Evolutionary conservation across 1,140 invertebrate species (phyloP).

Genomic region (Lordiphosa mommai): DNA sequence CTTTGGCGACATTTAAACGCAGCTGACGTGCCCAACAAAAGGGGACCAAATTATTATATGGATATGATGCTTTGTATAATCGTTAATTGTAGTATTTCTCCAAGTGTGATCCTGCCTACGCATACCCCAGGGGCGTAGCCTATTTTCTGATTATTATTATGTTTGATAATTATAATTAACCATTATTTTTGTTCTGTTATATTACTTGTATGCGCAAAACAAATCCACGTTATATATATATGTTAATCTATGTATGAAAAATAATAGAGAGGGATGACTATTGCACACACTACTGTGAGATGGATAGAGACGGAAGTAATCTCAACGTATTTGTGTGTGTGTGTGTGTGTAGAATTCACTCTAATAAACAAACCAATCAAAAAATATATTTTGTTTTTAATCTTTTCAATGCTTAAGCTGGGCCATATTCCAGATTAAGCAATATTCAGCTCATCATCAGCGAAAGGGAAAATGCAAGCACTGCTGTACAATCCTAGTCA

Average conservation of each 20-base stretch:
- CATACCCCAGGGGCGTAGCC: slow-evolving; percentile 25
- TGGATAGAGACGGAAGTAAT: too few relatives aligned
- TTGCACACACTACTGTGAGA: too few relatives aligned
- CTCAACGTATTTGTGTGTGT: too few relatives aligned
- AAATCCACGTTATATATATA: slow-evolving; percentile 22
- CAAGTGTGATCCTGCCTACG: slow-evolving; percentile 51
- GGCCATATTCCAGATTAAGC: too few relatives aligned
- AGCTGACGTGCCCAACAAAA: not conserved
- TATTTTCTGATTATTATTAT: slow-evolving; percentile 43
- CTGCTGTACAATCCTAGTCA: too few relatives aligned
- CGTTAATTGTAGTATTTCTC: slow-evolving; percentile 47
- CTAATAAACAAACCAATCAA: too few relatives aligned
- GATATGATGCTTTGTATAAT: slow-evolving; percentile 21
- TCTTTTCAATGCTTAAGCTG: too few relatives aligned
- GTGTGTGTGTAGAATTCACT: too few relatives aligned
- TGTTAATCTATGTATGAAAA: not conserved
- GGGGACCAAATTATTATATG: slow-evolving; percentile 33
- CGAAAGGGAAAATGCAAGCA: too few relatives aligned
- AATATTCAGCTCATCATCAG: too few relatives aligned
- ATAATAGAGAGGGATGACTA: too few relatives aligned
- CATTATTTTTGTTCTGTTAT: slow-evolving; percentile 44
- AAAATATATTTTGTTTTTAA: too few relatives aligned
- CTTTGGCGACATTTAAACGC: slow-evolving; percentile 75
- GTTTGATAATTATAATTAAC: slow-evolving; percentile 41
- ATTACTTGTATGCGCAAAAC: not conserved